A percentile compares a stretch with the other conserved stretches of the same genome.
Conservation (phyloP, 2,113 vertebrate species). For the Epinephelus moara region DNA sequence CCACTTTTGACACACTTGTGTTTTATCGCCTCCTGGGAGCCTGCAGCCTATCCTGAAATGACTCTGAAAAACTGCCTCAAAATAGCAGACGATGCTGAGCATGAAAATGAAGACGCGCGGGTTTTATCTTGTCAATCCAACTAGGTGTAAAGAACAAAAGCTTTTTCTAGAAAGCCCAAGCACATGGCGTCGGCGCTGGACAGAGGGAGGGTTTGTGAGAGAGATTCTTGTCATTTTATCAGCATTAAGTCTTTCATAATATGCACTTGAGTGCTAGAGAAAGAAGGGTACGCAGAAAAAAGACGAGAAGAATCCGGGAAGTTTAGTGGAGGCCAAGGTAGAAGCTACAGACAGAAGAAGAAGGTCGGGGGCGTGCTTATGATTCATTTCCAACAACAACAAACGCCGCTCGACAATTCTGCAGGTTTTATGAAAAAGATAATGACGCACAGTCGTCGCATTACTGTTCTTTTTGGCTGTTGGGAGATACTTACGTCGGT, state of each 20-base stretch:
- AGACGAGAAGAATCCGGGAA: neutral
- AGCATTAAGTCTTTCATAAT: neutral
- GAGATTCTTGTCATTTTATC: neutral
- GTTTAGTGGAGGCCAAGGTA: neutral
- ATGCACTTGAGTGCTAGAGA: neutral
- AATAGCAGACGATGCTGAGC: constrained; percentile 10
- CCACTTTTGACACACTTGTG: constrained; percentile 10
- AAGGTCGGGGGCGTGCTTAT: neutral
- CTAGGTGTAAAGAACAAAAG: neutral
- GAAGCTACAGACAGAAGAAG: neutral
- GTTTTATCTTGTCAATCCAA: constrained; percentile 13
- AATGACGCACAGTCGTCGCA: neutral
- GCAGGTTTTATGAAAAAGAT: constrained; percentile 1
- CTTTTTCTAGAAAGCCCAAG: neutral
- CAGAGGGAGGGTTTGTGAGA: neutral
- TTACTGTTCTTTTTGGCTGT: constrained; percentile 3
- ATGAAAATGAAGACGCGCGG: neutral
- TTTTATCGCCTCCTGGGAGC: constrained; percentile 6
- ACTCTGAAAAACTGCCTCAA: neutral
- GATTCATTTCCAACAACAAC: constrained; percentile 35
- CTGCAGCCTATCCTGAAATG: constrained; percentile 6
- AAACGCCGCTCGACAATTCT: neutral
- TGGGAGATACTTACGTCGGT: constrained; percentile 7
- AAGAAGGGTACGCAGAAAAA: neutral
- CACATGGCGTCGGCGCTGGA: neutral